Evolutionary conservation across 1,140 invertebrate species (phyloP).

Genomic region (Telenomus remus): DNA sequence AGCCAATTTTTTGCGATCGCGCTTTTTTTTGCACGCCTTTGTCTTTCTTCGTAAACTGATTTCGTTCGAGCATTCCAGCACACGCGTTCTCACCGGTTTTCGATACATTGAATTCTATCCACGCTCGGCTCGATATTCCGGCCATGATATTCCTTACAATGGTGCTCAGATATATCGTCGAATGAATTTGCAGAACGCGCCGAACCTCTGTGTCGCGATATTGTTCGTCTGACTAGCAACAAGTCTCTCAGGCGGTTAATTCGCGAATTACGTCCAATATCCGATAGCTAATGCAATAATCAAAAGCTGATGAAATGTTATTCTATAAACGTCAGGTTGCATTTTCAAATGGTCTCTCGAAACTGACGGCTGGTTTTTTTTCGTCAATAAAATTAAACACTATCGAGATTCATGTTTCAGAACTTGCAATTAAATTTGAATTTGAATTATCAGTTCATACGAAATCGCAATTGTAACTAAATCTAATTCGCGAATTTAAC

Average conservation of each 20-base stretch:
- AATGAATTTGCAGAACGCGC: conserved; percentile 20
- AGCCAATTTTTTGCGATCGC: background rate
- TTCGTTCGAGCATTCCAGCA: conserved; percentile 31
- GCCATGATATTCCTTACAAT: conserved; percentile 23
- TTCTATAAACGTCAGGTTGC: no score
- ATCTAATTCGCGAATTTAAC: no score
- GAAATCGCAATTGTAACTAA: no score
- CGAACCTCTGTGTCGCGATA: conserved; percentile 12
- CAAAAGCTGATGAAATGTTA: no score
- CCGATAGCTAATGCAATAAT: background rate
- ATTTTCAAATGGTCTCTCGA: no score
- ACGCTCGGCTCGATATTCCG: conserved; percentile 30
- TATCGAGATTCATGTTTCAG: no score
- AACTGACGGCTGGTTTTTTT: no score
- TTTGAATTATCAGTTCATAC: no score
- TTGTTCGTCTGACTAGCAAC: conserved; percentile 28
- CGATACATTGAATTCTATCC: conserved; percentile 47
- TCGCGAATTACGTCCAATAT: conserved; percentile 5
- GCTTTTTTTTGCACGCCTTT: conserved; percentile 21
- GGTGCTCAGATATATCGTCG: conserved; percentile 31
- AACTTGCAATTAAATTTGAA: no score
- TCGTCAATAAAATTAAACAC: no score
- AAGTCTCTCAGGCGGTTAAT: conserved; percentile 20
- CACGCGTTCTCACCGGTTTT: conserved; percentile 27
- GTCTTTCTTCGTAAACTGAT: conserved; percentile 29